These are phyloP conservation scores for Ardeotis arabs DNA, from an alignment of 2,113 vertebrate genomes.

Conservation along the genomic window DNA sequence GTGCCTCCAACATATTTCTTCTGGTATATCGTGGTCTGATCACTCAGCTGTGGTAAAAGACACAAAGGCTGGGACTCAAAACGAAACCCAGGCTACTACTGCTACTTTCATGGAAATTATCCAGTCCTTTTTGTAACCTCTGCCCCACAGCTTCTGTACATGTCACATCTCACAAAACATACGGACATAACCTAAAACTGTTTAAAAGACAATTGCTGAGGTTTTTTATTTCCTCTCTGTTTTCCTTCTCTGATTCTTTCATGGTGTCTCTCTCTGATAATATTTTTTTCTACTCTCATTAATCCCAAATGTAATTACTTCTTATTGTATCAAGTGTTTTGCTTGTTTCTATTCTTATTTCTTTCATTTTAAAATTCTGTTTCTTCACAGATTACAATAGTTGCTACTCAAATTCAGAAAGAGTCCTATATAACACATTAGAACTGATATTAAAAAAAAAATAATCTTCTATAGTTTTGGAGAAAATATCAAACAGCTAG, in stretches of 20 bases:
- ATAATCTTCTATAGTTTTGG: neutral
- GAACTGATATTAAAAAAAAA: neutral
- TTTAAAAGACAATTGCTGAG: neutral
- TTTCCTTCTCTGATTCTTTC: neutral
- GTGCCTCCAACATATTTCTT: neutral
- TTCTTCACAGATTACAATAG: neutral
- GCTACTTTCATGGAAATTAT: neutral
- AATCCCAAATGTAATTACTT: neutral
- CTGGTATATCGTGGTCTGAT: neutral
- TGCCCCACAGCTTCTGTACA: neutral
- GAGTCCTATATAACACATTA: neutral
- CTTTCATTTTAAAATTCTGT: neutral
- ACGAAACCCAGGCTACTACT: neutral
- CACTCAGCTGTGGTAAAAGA: neutral
- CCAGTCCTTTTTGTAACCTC: neutral
- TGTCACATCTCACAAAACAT: neutral
- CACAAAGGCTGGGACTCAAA: neutral
- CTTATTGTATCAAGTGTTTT: neutral
- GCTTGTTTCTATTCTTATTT: neutral
- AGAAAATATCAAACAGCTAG: neutral
- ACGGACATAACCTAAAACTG: neutral
- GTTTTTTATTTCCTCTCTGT: neutral
- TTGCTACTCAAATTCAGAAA: neutral
- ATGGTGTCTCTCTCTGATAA: neutral
- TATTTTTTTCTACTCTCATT: neutral